A percentile compares a stretch with the other conserved stretches of the same genome.
Evolutionary conservation across 2,113 vertebrate genomes (phyloP).

Genomic region (Rhinoderma darwinii): DNA sequence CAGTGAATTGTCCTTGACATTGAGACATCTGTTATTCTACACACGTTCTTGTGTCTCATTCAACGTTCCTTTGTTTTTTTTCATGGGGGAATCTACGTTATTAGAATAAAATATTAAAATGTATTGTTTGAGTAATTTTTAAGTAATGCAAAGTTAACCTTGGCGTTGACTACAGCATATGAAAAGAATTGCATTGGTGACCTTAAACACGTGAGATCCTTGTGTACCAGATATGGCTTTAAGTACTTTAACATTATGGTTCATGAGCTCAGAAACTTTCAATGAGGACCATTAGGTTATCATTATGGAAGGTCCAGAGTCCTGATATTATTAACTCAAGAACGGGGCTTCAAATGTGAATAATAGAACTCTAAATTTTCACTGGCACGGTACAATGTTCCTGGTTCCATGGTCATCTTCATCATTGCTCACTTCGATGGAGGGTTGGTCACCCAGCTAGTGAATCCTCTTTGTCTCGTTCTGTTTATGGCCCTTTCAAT

Average conservation of each 20-base stretch:
- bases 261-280: neutral
- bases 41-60: neutral
- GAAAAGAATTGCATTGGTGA: neutral
- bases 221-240: constrained; percentile 14
- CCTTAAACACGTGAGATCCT: neutral
- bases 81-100: neutral
- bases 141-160: neutral
- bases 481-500: constrained; percentile 15
- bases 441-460: neutral
- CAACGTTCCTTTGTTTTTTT: neutral
- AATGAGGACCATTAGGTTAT: neutral
- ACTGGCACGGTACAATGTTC: constrained; percentile 16
- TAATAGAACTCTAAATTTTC: neutral
- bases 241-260: neutral
- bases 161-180: neutral
- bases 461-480: constrained; percentile 2
- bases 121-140: neutral
- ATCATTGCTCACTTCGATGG: neutral
- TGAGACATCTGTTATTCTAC: neutral
- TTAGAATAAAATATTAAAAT: neutral
- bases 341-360: neutral
- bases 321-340: neutral
- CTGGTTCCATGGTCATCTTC: neutral
- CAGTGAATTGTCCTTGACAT: neutral
- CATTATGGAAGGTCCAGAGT: neutral